A percentile compares a stretch with the other conserved stretches of the same genome.
phyloP scores from a whole-genome alignment of 2,113 vertebrate species.

The Mormyrus iriodes region DNA sequence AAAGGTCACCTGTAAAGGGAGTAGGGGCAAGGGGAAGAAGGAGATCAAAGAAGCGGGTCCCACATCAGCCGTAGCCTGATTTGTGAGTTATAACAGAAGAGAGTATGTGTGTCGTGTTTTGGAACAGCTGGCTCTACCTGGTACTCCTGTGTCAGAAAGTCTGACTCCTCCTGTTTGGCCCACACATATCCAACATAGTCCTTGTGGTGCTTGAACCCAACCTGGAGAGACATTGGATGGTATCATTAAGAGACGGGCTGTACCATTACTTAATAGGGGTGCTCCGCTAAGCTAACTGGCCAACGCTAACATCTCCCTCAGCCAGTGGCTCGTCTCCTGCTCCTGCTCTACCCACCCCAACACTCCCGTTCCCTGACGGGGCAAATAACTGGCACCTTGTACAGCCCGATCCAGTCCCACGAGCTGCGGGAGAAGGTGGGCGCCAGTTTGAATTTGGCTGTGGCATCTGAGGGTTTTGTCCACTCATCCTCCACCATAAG shows the following conservation, averaged over 20 bases:
- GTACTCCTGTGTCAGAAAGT: slow-evolving; percentile 59
- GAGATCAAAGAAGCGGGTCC: slow-evolving; percentile 19
- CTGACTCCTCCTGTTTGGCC: slow-evolving; percentile 84
- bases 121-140: slow-evolving; percentile 56
- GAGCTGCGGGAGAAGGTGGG: slow-evolving; percentile 81
- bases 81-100: neutral
- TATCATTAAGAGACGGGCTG: neutral
- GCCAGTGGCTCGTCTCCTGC: neutral
- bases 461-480: slow-evolving; percentile 76
- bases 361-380: neutral
- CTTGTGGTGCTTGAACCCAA: slow-evolving; percentile 92
- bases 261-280: neutral
- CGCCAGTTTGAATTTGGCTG: slow-evolving; percentile 72
- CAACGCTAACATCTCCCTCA: neutral
- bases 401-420: slow-evolving; percentile 98
- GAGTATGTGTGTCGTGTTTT: neutral
- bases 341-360: neutral
- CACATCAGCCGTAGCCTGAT: neutral
- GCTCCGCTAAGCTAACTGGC: neutral
- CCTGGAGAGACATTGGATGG: slow-evolving; percentile 53
- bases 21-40: slow-evolving; percentile 19
- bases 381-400: slow-evolving; percentile 65
- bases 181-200: slow-evolving; percentile 90
- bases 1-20: slow-evolving; percentile 70
- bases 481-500: slow-evolving; percentile 84